Percentiles rank a stretch among this genome's conserved stretches.
Evolutionary conservation across 2,888 invertebrate genomes (phyloP).

Genomic region (Chloromyia formosa): DNA sequence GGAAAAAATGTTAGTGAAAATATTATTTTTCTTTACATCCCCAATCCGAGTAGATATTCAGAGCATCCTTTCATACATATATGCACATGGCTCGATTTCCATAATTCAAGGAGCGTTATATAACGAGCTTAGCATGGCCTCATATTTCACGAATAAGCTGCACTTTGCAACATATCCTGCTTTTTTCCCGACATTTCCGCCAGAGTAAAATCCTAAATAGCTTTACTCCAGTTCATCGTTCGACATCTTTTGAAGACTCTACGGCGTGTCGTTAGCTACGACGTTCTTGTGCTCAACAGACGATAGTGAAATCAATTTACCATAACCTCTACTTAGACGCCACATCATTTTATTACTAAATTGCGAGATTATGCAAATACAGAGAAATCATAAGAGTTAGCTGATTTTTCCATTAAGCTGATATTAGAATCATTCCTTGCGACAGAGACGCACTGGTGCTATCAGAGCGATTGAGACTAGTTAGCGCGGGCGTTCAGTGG

Average conservation of each 20-base stretch:
- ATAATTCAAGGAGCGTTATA: too few species aligned
- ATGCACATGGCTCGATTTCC: too few species aligned
- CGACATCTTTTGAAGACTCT: background rate
- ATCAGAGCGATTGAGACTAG: background rate
- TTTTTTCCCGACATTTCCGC: background rate
- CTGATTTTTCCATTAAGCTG: constrained; percentile 28
- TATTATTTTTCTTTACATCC: too few species aligned
- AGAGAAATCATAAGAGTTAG: constrained; percentile 26
- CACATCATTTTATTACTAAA: constrained; percentile 40
- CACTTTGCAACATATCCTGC: background rate
- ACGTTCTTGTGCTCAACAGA: background rate
- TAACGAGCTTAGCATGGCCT: background rate
- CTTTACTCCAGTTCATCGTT: background rate
- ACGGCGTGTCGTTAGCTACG: background rate
- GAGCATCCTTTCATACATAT: too few species aligned
- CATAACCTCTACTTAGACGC: constrained; percentile 33
- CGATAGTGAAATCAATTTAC: constrained; percentile 23
- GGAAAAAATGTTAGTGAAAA: too few species aligned
- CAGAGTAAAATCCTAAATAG: background rate
- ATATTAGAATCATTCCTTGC: constrained; percentile 16
- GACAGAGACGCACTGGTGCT: background rate
- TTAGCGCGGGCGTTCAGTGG: background rate
- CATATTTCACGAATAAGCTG: constrained; percentile 3
- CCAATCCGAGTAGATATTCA: too few species aligned
- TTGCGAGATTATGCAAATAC: constrained; percentile 40